Evolutionary conservation across 2,113 vertebrate genomes (phyloP).

Genomic region (Perccottus glenii): DNA sequence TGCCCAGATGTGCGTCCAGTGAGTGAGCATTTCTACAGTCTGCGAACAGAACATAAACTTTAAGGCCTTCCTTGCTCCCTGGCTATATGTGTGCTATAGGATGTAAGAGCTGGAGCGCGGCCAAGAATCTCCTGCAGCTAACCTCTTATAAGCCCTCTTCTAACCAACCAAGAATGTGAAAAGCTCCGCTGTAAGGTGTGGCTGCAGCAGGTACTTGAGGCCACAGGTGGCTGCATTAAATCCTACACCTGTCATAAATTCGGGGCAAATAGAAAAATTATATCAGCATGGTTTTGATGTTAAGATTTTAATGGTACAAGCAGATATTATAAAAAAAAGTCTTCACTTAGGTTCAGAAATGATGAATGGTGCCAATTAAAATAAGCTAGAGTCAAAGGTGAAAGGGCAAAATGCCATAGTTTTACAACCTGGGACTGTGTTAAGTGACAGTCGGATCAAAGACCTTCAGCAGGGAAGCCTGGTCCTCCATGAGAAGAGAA

Average conservation of each 20-base stretch:
- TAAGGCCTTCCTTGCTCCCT: slow-evolving; percentile 67
- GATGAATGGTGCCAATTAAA: slow-evolving; percentile 37
- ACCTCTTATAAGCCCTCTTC: slow-evolving; percentile 64
- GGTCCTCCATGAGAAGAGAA: slow-evolving; percentile 34
- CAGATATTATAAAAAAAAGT: no score
- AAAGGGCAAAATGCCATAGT: slow-evolving; percentile 48
- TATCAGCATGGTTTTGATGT: background rate
- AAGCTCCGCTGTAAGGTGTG: slow-evolving; percentile 64
- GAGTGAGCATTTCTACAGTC: slow-evolving; percentile 60
- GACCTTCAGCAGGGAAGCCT: slow-evolving; percentile 32
- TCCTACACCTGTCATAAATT: slow-evolving; percentile 61
- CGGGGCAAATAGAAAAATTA: slow-evolving; percentile 9
- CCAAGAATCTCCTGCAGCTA: slow-evolving; percentile 73
- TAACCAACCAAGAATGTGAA: slow-evolving; percentile 74
- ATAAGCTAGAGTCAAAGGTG: slow-evolving; percentile 30
- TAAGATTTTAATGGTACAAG: background rate
- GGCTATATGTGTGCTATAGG: slow-evolving; percentile 45
- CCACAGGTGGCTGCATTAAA: slow-evolving; percentile 71
- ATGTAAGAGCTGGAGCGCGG: slow-evolving; percentile 66
- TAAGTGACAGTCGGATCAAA: slow-evolving; percentile 64
- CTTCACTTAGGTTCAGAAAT: background rate
- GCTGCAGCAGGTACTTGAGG: slow-evolving; percentile 66
- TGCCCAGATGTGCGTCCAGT: slow-evolving; percentile 62
- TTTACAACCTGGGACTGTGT: slow-evolving; percentile 58
- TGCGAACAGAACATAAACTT: slow-evolving; percentile 74